Evolutionary conservation across 2,888 invertebrate species (phyloP), one percentile per base, ranked within the genome.

Genomic region (Litoditis marina): DNA sequence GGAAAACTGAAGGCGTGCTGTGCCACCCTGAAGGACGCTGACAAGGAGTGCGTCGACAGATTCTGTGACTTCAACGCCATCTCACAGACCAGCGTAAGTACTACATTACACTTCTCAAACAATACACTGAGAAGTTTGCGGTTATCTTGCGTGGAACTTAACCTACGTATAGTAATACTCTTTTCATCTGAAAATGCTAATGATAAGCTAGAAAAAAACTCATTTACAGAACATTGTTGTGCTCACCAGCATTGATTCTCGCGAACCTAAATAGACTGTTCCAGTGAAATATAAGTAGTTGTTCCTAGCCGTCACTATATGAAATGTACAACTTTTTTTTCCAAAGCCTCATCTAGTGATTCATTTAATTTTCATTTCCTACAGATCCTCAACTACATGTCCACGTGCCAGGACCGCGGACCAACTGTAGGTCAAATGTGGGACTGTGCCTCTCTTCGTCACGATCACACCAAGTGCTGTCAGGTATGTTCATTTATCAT

Each of bases 41-140:
- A 80, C 63, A 58, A 76, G 63, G 78, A 78, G n/a, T 81, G 81
- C 52, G 76, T 81, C 51, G 61, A 68, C 19, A 65, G 73, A 22
- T 81, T 82, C 74, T 81, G 81, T 54, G 81, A 82, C 63, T 82
- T 81, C 66, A 78, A 79, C 49, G 77, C 80, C 51, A 79, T 81
- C 60, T 74, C 80, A 22, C 81, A 82, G 62, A 73, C 82, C 30
- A 81, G 79, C 61, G 81, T 79, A 62, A 65, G 65, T 55, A 34
- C 25, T 28, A n/a, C n/a, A n/a, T n/a, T n/a, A n/a, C n/a, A n/a
- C n/a, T n/a, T n/a, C n/a, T n/a, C n/a, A n/a, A n/a, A n/a, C n/a
- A n/a, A n/a, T n/a, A n/a, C n/a, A n/a, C n/a, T n/a, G n/a, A n/a
- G n/a, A n/a, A n/a, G n/a, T n/a, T n/a, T 30, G 6, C 6, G 1